Conservation (phyloP, 2,888 invertebrate species). For the Agrochola circellaris region DNA sequence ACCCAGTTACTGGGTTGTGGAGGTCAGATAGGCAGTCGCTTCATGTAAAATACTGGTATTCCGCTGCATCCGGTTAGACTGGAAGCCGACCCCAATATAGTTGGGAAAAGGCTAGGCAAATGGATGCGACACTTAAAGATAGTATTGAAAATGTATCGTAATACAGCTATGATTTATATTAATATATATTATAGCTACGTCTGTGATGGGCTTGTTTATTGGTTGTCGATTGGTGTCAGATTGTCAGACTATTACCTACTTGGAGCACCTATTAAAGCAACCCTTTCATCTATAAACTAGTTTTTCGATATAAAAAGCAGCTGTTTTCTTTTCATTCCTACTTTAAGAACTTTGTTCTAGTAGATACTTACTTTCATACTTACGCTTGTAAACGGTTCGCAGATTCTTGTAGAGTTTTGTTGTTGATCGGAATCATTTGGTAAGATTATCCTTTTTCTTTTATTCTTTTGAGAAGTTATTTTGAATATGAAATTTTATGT, state of each 20-base stretch:
- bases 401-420: not conserved
- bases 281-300: conserved; percentile 25
- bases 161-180: too few species aligned
- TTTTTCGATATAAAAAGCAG: conserved; percentile 5
- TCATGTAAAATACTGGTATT: too few species aligned
- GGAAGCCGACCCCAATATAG: too few species aligned
- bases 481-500: not conserved
- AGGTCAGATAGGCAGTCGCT: too few species aligned
- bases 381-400: not conserved
- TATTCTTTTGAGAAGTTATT: not conserved
- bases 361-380: conserved; percentile 1
- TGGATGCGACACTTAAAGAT: too few species aligned
- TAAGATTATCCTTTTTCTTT: not conserved
- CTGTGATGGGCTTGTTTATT: not conserved
- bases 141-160: too few species aligned
- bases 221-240: conserved; percentile 12
- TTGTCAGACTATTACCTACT: not conserved
- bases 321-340: not conserved
- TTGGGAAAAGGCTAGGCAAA: too few species aligned
- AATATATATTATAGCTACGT: too few species aligned
- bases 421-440: not conserved
- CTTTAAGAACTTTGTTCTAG: not conserved
- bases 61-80: too few species aligned
- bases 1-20: too few species aligned
- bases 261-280: not conserved